Evolutionary conservation across 2,888 invertebrate species (phyloP).

Genomic region (Agonopterix arenella): DNA sequence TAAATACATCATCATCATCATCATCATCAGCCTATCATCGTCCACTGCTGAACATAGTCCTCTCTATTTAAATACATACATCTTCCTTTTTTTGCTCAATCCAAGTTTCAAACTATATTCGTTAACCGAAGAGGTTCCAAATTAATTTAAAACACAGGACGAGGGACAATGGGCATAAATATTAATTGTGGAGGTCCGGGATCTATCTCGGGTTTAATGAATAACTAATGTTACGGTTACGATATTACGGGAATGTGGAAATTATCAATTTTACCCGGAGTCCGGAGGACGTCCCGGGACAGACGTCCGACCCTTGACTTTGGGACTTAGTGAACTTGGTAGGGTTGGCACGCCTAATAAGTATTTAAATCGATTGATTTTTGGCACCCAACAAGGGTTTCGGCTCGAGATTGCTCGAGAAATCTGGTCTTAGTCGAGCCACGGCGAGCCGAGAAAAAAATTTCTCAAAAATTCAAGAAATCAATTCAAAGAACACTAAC

Average conservation of each 20-base stretch:
- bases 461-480: no score
- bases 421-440: no score
- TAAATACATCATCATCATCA: no score
- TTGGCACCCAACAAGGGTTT: no score
- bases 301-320: slow-evolving; percentile 58
- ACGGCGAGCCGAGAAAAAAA: no score
- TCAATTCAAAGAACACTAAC: no score
- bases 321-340: slow-evolving; percentile 33
- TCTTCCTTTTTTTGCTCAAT: no score
- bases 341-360: slow-evolving; percentile 32
- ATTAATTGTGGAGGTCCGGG: slow-evolving; percentile 54
- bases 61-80: no score
- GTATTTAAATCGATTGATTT: no score
- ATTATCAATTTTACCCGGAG: slow-evolving; percentile 63
- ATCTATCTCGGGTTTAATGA: slow-evolving; percentile 62
- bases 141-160: slow-evolving; percentile 58
- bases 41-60: no score
- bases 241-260: slow-evolving; percentile 49
- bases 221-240: slow-evolving; percentile 63
- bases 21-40: no score
- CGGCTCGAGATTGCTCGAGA: no score
- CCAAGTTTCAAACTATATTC: neutral
- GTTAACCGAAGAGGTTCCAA: slow-evolving; percentile 35
- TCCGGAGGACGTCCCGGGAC: slow-evolving; percentile 23
- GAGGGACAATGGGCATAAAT: slow-evolving; percentile 57